phyloP scores from a whole-genome alignment of 2,113 vertebrate species.

The Anguilla japonica region DNA sequence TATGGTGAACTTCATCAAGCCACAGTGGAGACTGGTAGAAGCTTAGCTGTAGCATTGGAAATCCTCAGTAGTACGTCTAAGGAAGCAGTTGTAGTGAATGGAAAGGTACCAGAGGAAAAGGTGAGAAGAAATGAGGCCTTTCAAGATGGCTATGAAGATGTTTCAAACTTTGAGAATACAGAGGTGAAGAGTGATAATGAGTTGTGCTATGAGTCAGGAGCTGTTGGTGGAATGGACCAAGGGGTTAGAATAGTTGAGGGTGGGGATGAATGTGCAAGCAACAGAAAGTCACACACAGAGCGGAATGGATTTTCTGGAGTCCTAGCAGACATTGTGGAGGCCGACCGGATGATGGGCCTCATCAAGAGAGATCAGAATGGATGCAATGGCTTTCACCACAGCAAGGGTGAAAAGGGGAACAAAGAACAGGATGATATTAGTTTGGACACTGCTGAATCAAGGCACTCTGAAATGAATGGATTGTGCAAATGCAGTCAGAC shows the following conservation, averaged over 20 bases:
- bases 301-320: slow-evolving; percentile 78
- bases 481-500: slow-evolving; percentile 57
- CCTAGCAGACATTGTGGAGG: slow-evolving; percentile 67
- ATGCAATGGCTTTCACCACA: slow-evolving; percentile 77
- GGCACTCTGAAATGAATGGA: slow-evolving; percentile 66
- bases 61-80: slow-evolving; percentile 85
- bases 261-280: slow-evolving; percentile 45
- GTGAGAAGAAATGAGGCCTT: slow-evolving; percentile 66
- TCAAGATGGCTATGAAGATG: slow-evolving; percentile 60
- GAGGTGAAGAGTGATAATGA: slow-evolving; percentile 70
- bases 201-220: slow-evolving; percentile 79
- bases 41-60: slow-evolving; percentile 88
- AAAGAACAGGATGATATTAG: slow-evolving; percentile 64
- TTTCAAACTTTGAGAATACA: slow-evolving; percentile 63
- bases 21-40: slow-evolving; percentile 86
- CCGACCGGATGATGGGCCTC: slow-evolving; percentile 38
- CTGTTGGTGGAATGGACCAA: slow-evolving; percentile 79
- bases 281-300: slow-evolving; percentile 43
- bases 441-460: slow-evolving; percentile 54
- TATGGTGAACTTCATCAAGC: slow-evolving; percentile 85
- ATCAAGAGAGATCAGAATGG: slow-evolving; percentile 40
- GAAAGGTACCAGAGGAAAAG: slow-evolving; percentile 67
- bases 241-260: slow-evolving; percentile 44
- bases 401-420: slow-evolving; percentile 51
- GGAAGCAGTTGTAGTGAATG: slow-evolving; percentile 78